Percentiles rank a stretch among this genome's conserved stretches.
Conservation (phyloP, 2,113 vertebrate species). For the Ramphastos sulfuratus region DNA sequence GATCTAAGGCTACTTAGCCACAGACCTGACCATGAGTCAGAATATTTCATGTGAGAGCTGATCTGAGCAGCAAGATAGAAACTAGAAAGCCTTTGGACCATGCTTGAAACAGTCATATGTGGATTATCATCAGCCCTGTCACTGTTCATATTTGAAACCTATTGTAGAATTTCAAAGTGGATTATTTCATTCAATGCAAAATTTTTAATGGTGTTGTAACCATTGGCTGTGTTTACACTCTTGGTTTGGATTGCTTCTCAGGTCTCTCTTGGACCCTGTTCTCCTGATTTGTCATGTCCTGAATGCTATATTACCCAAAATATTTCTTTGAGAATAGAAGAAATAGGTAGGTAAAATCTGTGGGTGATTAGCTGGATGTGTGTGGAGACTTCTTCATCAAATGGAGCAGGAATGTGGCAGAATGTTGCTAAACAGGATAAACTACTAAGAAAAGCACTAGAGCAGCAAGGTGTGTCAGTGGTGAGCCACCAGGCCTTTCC, state of each 20-base stretch:
- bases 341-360: background rate
- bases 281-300: background rate
- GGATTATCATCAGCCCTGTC: background rate
- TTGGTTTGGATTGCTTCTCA: background rate
- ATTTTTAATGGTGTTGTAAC: background rate
- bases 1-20: background rate
- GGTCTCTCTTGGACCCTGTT: background rate
- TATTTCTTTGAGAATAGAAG: background rate
- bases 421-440: background rate
- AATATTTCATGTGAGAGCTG: background rate
- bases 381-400: background rate
- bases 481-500: background rate
- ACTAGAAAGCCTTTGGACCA: background rate
- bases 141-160: background rate
- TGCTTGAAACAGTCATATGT: accelerated
- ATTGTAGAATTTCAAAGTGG: background rate
- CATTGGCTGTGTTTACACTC: background rate
- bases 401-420: background rate
- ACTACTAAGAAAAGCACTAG: background rate
- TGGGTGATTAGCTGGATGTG: background rate
- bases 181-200: background rate
- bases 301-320: background rate
- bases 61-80: background rate
- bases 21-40: background rate
- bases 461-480: background rate